Evolutionary conservation across 2,888 invertebrate species (phyloP), one percentile per base, ranked within the genome.

Genomic region (Abrostola triplasia): DNA sequence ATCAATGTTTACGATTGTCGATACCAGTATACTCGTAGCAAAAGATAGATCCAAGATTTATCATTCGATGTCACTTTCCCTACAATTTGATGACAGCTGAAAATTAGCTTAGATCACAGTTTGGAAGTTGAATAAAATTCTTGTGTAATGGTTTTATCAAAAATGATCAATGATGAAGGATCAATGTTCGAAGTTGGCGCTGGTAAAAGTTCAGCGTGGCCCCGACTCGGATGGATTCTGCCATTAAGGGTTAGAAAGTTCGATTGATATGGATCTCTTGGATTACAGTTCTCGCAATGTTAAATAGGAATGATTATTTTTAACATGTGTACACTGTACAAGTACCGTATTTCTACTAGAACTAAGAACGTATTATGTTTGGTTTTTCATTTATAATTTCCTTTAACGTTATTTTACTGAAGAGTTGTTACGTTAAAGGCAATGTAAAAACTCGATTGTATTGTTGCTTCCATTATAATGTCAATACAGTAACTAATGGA

Each of bases 231-330:
- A 80, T 76, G 70, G 77, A 74, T 82, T 76, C 76, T 75, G 70
- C 74, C 72, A 80, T 77, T 80, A 76, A 73, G 72, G 73, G 71
- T 72, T 55, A 69, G 42, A 67, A 82, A 83, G 71, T 82, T 82
- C 67, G 75, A 81, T 79, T 82, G 78, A 81, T 81, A 79, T 59
- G 62, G 67, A 80, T 81, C 79, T 79, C 56, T 61, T 63, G 56
- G 66, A 70, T 73, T 66, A 75, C 70, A 81, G 77, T 76, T 72
- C 64, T 71, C 60, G 53, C 49, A 36, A 63, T 55, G 64, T 78
- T 67, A 55, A 58, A 37, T 53, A 41, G 38, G n/a, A 47, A 38
- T 37, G 51, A 51, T 67, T 54, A 59, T 69, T 69, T 67, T 12
- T 53, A 7, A 53, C 59, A 66, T 41, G 49, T 66, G 24, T 24